Percentiles rank a stretch among this genome's conserved stretches.
Conservation (phyloP, 2,888 invertebrate species). For the Xestia sexstrigata region DNA sequence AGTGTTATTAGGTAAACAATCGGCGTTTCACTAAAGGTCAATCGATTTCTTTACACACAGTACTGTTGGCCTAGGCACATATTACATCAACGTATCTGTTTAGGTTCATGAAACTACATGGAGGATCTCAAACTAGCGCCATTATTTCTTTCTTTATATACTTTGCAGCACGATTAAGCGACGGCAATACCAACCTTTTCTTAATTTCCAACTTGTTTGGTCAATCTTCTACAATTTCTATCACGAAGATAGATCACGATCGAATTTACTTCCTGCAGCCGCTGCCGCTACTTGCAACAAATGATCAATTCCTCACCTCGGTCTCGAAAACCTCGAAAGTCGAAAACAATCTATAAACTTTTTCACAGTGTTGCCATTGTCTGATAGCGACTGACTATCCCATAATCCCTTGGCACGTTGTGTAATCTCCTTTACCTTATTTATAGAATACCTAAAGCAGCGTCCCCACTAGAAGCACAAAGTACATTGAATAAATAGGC, state of each 20-base stretch:
- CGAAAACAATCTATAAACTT: conserved; percentile 62
- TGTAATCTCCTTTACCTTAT: background rate
- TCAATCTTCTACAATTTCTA: conserved; percentile 31
- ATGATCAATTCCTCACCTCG: conserved; percentile 7
- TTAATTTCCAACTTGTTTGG: conserved; percentile 51
- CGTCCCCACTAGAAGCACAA: too few species aligned
- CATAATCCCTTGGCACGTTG: background rate
- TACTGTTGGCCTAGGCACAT: conserved; percentile 39
- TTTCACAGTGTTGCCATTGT: conserved; percentile 32
- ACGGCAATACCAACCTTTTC: conserved; percentile 55
- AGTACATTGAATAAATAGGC: too few species aligned
- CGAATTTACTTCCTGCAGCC: conserved; percentile 24
- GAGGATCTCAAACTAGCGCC: conserved; percentile 60
- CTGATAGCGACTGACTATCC: background rate
- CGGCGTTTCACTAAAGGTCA: conserved; percentile 63
- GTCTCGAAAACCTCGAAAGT: too few species aligned
- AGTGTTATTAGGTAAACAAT: conserved; percentile 64
- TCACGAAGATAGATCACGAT: conserved; percentile 6
- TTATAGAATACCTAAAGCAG: background rate
- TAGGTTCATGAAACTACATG: conserved; percentile 29
- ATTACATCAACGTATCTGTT: conserved; percentile 49
- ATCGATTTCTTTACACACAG: conserved; percentile 66
- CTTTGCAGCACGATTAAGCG: background rate
- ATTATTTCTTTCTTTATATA: conserved; percentile 48
- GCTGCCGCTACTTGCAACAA: conserved; percentile 28